Evolutionary conservation across 2,797 vertebrate species (phyloP).

Genomic region (Spondyliosoma cantharus): DNA sequence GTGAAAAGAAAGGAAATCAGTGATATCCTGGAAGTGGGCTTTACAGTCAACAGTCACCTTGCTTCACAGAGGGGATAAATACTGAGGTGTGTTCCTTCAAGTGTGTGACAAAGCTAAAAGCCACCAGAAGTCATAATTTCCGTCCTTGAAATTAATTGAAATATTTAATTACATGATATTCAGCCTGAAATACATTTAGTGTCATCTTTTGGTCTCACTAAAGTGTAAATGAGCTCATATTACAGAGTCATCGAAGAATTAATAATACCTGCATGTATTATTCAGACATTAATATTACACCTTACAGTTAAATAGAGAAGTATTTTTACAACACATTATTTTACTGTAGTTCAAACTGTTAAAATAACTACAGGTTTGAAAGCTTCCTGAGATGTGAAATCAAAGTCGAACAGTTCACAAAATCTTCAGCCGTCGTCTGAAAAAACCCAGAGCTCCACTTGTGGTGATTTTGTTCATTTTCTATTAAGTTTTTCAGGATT

Average conservation of each 20-base stretch:
- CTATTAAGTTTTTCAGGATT: slow-evolving; percentile 10
- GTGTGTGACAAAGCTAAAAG: slow-evolving; percentile 24
- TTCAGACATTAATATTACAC: slow-evolving; percentile 62
- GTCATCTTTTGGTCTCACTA: slow-evolving; percentile 57
- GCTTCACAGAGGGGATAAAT: slow-evolving; percentile 9
- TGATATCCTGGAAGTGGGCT: slow-evolving; percentile 41
- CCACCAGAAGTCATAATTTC: slow-evolving; percentile 61
- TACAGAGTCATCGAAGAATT: slow-evolving; percentile 55
- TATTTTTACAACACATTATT: slow-evolving; percentile 44
- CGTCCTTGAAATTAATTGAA: slow-evolving; percentile 56
- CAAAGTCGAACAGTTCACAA: slow-evolving; percentile 6
- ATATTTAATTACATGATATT: slow-evolving; percentile 61
- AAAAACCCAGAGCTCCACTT: slow-evolving; percentile 11
- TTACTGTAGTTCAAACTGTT: slow-evolving; percentile 35
- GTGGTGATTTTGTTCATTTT: background rate
- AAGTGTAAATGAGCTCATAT: slow-evolving; percentile 55
- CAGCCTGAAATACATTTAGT: slow-evolving; percentile 57
- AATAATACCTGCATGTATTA: slow-evolving; percentile 60
- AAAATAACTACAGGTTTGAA: background rate
- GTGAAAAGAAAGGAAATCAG: slow-evolving; percentile 38
- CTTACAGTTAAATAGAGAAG: slow-evolving; percentile 39
- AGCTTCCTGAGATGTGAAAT: background rate
- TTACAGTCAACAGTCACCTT: slow-evolving; percentile 17
- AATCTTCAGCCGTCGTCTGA: background rate
- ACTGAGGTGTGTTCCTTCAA: slow-evolving; percentile 20